A percentile compares a stretch with the other conserved stretches of the same genome.
Evolutionary conservation across 2,888 invertebrate genomes (phyloP).

Genomic region (Podabrus alpinus): DNA sequence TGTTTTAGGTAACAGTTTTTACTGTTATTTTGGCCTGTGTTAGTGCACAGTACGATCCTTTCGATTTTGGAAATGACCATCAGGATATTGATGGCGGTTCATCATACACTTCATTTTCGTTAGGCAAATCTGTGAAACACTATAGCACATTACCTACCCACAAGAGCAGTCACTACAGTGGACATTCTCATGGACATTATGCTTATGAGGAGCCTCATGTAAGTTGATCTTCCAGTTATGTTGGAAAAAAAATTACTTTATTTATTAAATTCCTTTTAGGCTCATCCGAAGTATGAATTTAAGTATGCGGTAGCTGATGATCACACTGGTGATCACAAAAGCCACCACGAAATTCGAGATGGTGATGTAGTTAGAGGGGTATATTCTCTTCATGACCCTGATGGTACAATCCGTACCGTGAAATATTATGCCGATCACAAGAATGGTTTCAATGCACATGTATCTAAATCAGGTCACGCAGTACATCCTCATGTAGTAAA

Average conservation of each 20-base stretch:
- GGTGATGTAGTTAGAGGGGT: conserved; percentile 65
- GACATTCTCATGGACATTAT: not conserved
- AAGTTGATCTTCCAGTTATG: not conserved
- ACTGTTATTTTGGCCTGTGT: not conserved
- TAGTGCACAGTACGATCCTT: not conserved
- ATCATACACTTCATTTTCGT: not conserved
- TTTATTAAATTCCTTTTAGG: conserved; percentile 14
- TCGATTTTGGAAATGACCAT: not conserved
- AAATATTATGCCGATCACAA: conserved; percentile 66
- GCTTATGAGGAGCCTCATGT: not conserved
- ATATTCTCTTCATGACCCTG: conserved; percentile 65
- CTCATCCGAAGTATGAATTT: conserved; percentile 50
- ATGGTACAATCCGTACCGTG: conserved; percentile 64
- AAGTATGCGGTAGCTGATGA: conserved; percentile 61
- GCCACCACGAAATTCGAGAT: conserved; percentile 59
- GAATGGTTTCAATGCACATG: conserved; percentile 62
- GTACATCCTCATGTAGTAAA: conserved; percentile 28
- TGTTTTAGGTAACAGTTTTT: not conserved
- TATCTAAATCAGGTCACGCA: conserved; percentile 34
- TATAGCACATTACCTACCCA: not conserved
- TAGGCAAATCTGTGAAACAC: not conserved
- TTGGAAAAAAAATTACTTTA: not conserved
- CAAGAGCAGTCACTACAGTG: not conserved
- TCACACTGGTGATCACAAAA: conserved; percentile 61
- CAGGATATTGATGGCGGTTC: not conserved